These are phyloP conservation scores for Xiphophorus couchianus DNA, from an alignment of 2,113 vertebrate genomes.

Conservation along the genomic window DNA sequence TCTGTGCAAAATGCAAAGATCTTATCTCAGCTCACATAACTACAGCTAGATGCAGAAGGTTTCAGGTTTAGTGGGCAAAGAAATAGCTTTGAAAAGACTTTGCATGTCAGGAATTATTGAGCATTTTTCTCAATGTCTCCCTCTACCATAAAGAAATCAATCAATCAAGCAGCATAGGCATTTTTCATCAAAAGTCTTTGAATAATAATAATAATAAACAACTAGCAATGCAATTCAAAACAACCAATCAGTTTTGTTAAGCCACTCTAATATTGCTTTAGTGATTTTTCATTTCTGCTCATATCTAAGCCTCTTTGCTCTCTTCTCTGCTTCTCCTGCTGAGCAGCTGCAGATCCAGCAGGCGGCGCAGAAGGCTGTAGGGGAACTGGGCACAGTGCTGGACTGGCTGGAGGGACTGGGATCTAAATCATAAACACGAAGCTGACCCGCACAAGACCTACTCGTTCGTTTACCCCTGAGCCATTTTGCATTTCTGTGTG, in stretches of 20 bases:
- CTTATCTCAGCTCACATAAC: not conserved
- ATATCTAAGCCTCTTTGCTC: not conserved
- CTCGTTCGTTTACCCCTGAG: not conserved
- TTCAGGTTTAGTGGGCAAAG: not conserved
- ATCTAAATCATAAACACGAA: not conserved
- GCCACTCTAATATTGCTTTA: not conserved
- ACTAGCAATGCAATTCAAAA: not conserved
- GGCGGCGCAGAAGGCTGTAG: conserved; percentile 87
- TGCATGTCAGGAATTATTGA: not conserved
- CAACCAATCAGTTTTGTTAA: not conserved
- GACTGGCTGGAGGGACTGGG: conserved; percentile 84
- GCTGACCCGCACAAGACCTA: not conserved
- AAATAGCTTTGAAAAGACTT: not conserved
- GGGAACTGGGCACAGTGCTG: conserved; percentile 87
- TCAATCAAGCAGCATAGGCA: no score
- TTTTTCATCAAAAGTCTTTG: not conserved
- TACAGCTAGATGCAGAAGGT: not conserved
- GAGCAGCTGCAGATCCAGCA: conserved; percentile 81
- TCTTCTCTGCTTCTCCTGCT: conserved; percentile 4
- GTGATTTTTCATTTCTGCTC: not conserved
- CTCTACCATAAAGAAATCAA: not conserved
- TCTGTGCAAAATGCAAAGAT: no score
- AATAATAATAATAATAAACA: not conserved
- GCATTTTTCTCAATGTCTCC: not conserved
- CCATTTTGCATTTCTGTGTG: conserved; percentile 21